phyloP scores from a whole-genome alignment of 2,888 invertebrate species.

The Neoascia interrupta region DNA sequence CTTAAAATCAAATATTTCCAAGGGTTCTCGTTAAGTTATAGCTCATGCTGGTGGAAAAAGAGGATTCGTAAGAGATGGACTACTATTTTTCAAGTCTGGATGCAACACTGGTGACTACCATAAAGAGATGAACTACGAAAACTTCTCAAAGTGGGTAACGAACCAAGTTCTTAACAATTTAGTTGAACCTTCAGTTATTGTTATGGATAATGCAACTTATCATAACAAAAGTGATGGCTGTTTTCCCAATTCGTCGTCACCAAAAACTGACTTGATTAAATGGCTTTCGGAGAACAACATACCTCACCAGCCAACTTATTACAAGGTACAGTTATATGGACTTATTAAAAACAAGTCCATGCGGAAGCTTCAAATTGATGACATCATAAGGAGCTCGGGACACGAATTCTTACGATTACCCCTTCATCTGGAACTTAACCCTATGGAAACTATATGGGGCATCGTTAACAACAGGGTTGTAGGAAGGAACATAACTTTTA shows the following conservation, averaged over 20 bases:
- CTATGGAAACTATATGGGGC: neutral
- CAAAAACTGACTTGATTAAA: neutral
- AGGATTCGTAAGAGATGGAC: neutral
- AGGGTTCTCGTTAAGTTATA: neutral
- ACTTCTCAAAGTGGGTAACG: slow-evolving; percentile 7
- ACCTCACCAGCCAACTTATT: neutral
- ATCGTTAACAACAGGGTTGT: neutral
- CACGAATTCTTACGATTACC: neutral
- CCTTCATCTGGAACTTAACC: neutral
- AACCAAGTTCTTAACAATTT: slow-evolving; percentile 1
- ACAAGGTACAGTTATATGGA: neutral
- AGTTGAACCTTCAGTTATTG: slow-evolving; percentile 3
- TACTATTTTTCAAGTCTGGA: neutral
- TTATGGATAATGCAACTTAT: slow-evolving; percentile 10
- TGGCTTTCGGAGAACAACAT: neutral
- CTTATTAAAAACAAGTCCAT: neutral
- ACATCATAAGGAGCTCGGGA: neutral
- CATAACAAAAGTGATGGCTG: neutral
- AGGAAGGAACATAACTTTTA: neutral
- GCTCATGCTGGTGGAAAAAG: neutral
- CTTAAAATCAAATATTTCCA: neutral
- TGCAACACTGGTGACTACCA: neutral
- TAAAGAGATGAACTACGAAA: neutral
- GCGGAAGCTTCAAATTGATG: neutral
- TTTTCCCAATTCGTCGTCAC: neutral